phyloP scores from a whole-genome alignment of 2,888 invertebrate genomes.

The Orthosia gracilis region DNA sequence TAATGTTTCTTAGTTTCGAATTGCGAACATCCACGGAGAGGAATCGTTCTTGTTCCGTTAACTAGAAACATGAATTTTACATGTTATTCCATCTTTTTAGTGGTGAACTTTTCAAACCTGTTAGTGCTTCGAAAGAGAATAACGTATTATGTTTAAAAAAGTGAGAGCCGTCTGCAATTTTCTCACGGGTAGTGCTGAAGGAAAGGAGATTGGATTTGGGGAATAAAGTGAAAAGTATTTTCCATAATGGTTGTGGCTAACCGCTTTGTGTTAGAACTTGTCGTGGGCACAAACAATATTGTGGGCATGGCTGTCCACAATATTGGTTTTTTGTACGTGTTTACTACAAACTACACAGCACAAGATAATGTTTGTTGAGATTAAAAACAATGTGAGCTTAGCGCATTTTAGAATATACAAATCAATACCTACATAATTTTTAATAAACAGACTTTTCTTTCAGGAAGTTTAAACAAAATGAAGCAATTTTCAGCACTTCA shows the following conservation, averaged over 20 bases:
- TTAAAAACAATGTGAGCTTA: neutral
- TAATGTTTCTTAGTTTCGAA: constrained; percentile 60
- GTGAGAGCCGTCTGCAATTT: constrained; percentile 34
- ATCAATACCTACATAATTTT: constrained; percentile 11
- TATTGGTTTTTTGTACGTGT: neutral
- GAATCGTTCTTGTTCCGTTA: constrained; percentile 59
- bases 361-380: neutral
- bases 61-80: constrained; percentile 66
- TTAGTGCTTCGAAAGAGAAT: constrained; percentile 52
- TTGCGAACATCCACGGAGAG: constrained; percentile 46
- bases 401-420: neutral
- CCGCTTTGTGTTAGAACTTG: constrained; percentile 17
- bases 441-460: constrained; percentile 11
- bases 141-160: constrained; percentile 52
- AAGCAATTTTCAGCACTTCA: constrained; percentile 47
- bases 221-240: constrained; percentile 43
- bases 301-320: constrained; percentile 1
- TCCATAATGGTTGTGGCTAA: constrained; percentile 24
- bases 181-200: constrained; percentile 17
- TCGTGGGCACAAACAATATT: too few species aligned
- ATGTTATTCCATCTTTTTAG: constrained; percentile 59
- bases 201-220: constrained; percentile 42
- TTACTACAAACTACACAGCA: neutral
- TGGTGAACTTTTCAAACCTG: constrained; percentile 46
- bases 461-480: constrained; percentile 27